Percentiles rank a stretch among this genome's conserved stretches.
Evolutionary conservation across 37 sponge, comb jelly and placozoan genomes (phyloP).

Genomic region (Amphimedon queenslandica): DNA sequence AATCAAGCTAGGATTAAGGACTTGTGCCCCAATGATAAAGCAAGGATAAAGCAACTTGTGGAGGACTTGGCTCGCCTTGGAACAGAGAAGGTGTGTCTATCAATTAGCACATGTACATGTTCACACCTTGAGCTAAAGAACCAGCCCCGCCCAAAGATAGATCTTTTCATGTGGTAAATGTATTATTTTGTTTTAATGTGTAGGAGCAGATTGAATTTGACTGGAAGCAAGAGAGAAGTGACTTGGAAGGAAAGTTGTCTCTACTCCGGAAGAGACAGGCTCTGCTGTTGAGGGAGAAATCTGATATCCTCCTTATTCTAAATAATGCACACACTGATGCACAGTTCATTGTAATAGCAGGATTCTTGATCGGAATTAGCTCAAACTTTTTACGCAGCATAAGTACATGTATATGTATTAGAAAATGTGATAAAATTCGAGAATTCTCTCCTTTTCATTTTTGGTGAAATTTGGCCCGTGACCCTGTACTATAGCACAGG

Average conservation of each 20-base stretch:
- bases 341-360: too few species aligned
- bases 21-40: conserved; percentile 62
- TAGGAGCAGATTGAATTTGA: neutral
- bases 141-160: too few species aligned
- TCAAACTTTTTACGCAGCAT: too few species aligned
- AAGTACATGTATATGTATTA: too few species aligned
- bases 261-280: conserved; percentile 17
- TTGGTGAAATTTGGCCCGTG: too few species aligned
- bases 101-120: neutral
- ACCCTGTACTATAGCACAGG: too few species aligned
- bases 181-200: too few species aligned
- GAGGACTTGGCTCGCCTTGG: conserved; percentile 51
- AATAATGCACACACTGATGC: neutral
- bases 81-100: conserved; percentile 46
- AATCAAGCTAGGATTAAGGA: conserved; percentile 33
- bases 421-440: too few species aligned
- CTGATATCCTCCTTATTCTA: conserved; percentile 12
- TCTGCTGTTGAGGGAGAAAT: conserved; percentile 8
- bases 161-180: neutral
- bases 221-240: conserved; percentile 17
- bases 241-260: conserved; percentile 1
- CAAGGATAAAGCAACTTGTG: conserved; percentile 41
- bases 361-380: too few species aligned
- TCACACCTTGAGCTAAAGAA: too few species aligned
- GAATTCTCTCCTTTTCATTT: too few species aligned